Evolutionary conservation across 2,888 invertebrate species (phyloP).

Genomic region (Melipona bicolor): DNA sequence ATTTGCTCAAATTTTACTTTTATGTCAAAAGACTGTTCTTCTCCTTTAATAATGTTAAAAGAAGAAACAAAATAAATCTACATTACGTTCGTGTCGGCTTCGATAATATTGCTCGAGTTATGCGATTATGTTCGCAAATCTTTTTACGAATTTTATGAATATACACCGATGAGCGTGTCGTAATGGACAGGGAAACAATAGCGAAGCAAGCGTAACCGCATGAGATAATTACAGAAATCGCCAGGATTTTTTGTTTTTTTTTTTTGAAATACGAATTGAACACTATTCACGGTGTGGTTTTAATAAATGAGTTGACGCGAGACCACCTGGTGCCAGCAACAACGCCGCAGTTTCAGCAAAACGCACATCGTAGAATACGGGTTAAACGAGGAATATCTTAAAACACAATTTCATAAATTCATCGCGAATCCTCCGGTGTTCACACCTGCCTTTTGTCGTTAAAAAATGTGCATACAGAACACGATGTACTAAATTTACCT

Average conservation of each 20-base stretch:
- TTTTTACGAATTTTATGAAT: background rate
- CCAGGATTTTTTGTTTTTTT: slow-evolving; percentile 6
- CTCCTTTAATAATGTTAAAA: too few relatives aligned
- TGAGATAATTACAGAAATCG: slow-evolving; percentile 22
- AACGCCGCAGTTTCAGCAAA: slow-evolving; percentile 8
- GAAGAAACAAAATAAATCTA: too few relatives aligned
- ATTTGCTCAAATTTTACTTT: too few relatives aligned
- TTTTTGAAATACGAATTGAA: slow-evolving; percentile 19
- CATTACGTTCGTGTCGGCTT: background rate
- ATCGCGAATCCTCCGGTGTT: background rate
- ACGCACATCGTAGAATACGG: background rate
- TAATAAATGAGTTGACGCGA: slow-evolving; percentile 41
- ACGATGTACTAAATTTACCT: too few relatives aligned
- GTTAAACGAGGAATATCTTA: slow-evolving; percentile 26
- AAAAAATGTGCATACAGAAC: too few relatives aligned
- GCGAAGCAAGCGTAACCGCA: background rate
- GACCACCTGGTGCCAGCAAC: slow-evolving; percentile 37
- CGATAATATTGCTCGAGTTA: background rate
- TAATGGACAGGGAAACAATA: background rate
- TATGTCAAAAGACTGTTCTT: too few relatives aligned
- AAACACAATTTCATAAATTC: background rate
- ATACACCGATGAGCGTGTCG: background rate
- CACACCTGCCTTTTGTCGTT: too few relatives aligned
- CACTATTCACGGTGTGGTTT: slow-evolving; percentile 18
- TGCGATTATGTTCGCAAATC: background rate